Evolutionary conservation across 2,888 invertebrate genomes (phyloP), one percentile per base, ranked within the genome.

Genomic region (Drosophila rellima): DNA sequence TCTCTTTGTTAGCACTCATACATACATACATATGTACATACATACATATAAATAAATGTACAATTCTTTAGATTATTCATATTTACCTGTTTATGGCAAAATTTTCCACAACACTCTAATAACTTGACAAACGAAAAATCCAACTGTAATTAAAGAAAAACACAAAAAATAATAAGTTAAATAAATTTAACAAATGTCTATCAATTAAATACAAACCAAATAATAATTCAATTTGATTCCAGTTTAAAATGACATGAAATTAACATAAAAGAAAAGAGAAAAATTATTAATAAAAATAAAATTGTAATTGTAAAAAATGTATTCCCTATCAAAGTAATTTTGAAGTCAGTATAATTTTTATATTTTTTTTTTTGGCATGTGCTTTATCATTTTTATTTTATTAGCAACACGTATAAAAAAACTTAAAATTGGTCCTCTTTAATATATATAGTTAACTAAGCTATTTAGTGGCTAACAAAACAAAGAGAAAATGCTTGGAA

Each of bases 371-470:
- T 55, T 62, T 50, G 37, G 31, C 72, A 59, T 62, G 11, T 56
- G 62, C 51, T 59, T 51, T 45, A 31, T 60, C 18, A 54, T 76
- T 55, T 57, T 57, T 39, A 3, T 44, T 82, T 71, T 82, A 72
- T 82, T 77, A 55, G 80, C 67, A 88, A 75, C 63, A 76, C 17
- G 80, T 88, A 85, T 82, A 79, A 83, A 82, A 81, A 72, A 40
- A 40, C 67, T 67, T 60, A 39, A 60, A n/a, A 61, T 79, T 74
- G 71, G 71, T 74, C 78, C 52, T 70, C 35, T 29, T 44, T 60
- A 5, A 31, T 33, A 31, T 33, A 11, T 18, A 40, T 18, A 20
- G 40, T 40, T 20, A 40, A 18, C 18, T 40, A 20, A 40, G 13
- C 20, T 0, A 18, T 13, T 47, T 39, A 60, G 7, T 48, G 11